Base-by-base conservation (phyloP, 2,888 invertebrate species). In the Ramazzottius varieornatus region DNA sequence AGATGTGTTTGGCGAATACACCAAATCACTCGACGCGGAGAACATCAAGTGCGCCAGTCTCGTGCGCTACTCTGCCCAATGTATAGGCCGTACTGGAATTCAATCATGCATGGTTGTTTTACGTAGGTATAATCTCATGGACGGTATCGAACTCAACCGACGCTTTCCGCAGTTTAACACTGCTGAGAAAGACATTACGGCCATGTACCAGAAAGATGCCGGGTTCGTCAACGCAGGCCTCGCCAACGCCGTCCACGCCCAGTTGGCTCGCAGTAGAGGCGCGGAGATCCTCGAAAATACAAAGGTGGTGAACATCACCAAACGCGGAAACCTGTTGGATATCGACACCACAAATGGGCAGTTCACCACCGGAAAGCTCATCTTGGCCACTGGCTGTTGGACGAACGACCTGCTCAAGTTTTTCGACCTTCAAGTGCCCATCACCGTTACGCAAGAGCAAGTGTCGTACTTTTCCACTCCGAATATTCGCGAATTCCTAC, bases 351-450 rank as follows among this genome's bases (percentile, higher is more conserved):
- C 73, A 2, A 67, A 70, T 1, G 69, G 70, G 33, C 67, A 63
- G 4, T 74, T 72, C 67, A 68, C 67, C 1, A 72, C 73, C 63
- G 67, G 69, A n/a, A 71, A 70, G 33, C 68, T 75, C 40, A 67
- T 75, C 24, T 71, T 75, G 24, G 70, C 73, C 2, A 69, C 73
- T 1, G 75, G 75, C n/a, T 73, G 73, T 2, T 75, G 75, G 75
- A 69, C 72, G n/a, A 75, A 75, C 66, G 69, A 73, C 65, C 72
- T 75, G 65, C 66, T 74, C 16, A 71, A 72, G 8, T 71, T 72
- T 2, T 67, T 73, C 13, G 73, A 73, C 4, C 70, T 73, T 20
- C 72, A 73, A 66, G 69, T 75, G 34, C 74, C 75, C 0, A 70
- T 75, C 32, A 71, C 70, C 54, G 74, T 74, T 64, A 72, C 74